Percentiles rank a stretch among this genome's conserved stretches.
These are phyloP conservation scores for Apis florea DNA, from an alignment of 1,140 invertebrate genomes.

Conservation along the genomic window DNA sequence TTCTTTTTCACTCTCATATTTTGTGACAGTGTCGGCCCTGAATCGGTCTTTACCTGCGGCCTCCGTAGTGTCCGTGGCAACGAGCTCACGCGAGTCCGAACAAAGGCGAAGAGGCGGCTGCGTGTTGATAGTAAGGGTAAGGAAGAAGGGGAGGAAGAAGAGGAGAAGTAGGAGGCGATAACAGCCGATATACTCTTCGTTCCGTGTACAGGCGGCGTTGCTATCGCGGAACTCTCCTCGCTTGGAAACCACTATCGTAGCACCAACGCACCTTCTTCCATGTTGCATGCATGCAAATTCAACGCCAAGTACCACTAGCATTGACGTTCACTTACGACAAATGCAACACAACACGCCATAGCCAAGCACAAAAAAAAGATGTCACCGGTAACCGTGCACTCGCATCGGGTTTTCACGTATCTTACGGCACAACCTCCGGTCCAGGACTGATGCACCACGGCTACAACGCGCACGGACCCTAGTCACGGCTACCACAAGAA, in stretches of 20 bases:
- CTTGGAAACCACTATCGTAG: constrained; percentile 66
- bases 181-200: constrained; percentile 52
- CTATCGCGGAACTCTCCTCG: constrained; percentile 54
- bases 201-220: constrained; percentile 50
- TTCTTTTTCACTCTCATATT: constrained; percentile 19
- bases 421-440: constrained; percentile 41
- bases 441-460: constrained; percentile 49
- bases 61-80: constrained; percentile 44
- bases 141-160: constrained; percentile 9
- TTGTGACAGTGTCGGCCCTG: constrained; percentile 30
- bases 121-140: constrained; percentile 32
- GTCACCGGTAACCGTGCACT: constrained; percentile 17
- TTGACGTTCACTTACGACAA: constrained; percentile 54
- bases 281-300: constrained; percentile 58
- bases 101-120: constrained; percentile 58
- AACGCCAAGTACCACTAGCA: constrained; percentile 54
- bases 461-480: constrained; percentile 23
- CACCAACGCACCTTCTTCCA: constrained; percentile 67
- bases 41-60: constrained; percentile 60
- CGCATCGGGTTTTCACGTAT: constrained; percentile 25
- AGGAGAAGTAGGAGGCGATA: constrained; percentile 48
- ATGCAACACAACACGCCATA: constrained; percentile 2
- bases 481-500: constrained; percentile 30
- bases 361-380: neutral
- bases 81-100: constrained; percentile 54